These are phyloP conservation scores for Araneus ventricosus DNA, from an alignment of 1,140 invertebrate species.

Conservation along the genomic window DNA sequence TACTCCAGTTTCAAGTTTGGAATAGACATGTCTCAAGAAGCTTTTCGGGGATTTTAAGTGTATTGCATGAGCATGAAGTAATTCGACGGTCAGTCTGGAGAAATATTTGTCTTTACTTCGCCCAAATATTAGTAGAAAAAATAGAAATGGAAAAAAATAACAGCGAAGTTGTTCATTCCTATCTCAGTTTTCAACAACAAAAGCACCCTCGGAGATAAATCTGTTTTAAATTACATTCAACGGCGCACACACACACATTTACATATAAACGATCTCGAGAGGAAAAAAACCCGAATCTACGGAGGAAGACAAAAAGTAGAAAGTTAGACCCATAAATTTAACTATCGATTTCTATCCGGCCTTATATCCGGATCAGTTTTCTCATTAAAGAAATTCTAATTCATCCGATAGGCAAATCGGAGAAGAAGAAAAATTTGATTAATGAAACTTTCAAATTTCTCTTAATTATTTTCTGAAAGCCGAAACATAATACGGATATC, in stretches of 20 bases:
- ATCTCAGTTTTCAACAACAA: not conserved
- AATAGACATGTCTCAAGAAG: too few species aligned
- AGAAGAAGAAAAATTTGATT: not conserved
- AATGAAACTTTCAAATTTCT: not conserved
- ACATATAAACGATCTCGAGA: not conserved
- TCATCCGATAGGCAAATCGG: not conserved
- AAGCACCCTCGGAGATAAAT: not conserved
- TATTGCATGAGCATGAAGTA: too few species aligned
- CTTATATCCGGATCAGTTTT: not conserved
- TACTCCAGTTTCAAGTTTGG: too few species aligned
- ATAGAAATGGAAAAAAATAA: too few species aligned
- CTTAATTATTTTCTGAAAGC: not conserved
- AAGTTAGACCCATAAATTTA: not conserved
- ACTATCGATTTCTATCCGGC: not conserved
- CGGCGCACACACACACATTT: too few species aligned
- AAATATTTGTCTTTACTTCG: too few species aligned
- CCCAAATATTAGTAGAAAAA: too few species aligned
- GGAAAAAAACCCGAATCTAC: too few species aligned
- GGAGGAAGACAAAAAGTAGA: not conserved
- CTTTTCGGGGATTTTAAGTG: too few species aligned
- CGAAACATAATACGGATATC: not conserved
- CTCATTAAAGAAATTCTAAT: not conserved
- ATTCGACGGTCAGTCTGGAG: too few species aligned
- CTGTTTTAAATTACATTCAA: not conserved
- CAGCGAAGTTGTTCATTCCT: too few species aligned